Percentiles rank a stretch among this genome's conserved stretches.
These are phyloP conservation scores for Fistularia tabacaria DNA, from an alignment of 2,797 vertebrate genomes.

Conservation along the genomic window DNA sequence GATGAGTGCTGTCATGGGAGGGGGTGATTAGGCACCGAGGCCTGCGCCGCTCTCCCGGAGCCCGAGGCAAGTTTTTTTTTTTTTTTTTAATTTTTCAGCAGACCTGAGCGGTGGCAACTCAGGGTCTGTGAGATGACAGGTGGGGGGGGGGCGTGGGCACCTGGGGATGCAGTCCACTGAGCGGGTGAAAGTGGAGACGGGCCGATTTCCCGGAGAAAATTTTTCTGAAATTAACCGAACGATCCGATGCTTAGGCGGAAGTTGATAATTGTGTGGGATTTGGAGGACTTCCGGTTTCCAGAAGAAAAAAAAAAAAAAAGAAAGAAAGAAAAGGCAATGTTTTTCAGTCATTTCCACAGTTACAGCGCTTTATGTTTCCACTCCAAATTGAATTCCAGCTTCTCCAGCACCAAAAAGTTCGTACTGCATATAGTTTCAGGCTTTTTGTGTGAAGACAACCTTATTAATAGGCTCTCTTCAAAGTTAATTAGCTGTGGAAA, in stretches of 20 bases:
- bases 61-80: slow-evolving; percentile 73
- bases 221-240: slow-evolving; percentile 28
- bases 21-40: slow-evolving; percentile 78
- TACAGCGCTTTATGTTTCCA: slow-evolving; percentile 40
- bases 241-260: slow-evolving; percentile 16
- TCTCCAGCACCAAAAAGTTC: slow-evolving; percentile 46
- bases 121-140: slow-evolving; percentile 76
- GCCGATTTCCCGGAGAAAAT: not conserved
- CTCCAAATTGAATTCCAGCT: slow-evolving; percentile 45
- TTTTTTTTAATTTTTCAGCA: slow-evolving; percentile 52
- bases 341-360: slow-evolving; percentile 30
- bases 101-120: slow-evolving; percentile 61
- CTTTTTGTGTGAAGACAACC: slow-evolving; percentile 56
- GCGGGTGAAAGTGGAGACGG: slow-evolving; percentile 14
- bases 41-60: slow-evolving; percentile 68
- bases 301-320: slow-evolving; percentile 2
- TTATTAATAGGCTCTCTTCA: slow-evolving; percentile 73
- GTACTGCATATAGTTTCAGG: slow-evolving; percentile 48
- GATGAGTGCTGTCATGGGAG: slow-evolving; percentile 83
- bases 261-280: slow-evolving; percentile 17
- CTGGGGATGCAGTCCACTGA: slow-evolving; percentile 46
- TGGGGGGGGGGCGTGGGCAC: slow-evolving; percentile 67
- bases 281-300: slow-evolving; percentile 11
- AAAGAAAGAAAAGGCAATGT: no score
- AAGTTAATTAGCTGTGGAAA: slow-evolving; percentile 78